phyloP scores from a whole-genome alignment of 1,140 invertebrate genomes.

The Alviniconcha marisindica region DNA sequence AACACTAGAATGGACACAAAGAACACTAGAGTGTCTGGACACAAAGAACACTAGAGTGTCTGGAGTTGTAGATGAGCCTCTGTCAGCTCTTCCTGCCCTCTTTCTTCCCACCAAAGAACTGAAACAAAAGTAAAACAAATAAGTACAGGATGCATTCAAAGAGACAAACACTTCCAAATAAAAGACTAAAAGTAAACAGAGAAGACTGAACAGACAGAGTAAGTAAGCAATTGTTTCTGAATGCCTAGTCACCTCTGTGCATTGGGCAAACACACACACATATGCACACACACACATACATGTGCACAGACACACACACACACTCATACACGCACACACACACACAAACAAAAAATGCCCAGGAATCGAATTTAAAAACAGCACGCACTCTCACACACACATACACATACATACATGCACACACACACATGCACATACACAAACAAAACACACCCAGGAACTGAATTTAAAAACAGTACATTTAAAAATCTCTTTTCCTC shows the following conservation, averaged over 20 bases:
- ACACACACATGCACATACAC: background rate
- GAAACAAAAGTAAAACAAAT: background rate
- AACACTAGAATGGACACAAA: no score
- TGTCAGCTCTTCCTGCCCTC: background rate
- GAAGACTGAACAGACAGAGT: background rate
- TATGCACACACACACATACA: background rate
- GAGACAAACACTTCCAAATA: background rate
- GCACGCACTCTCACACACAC: conserved; percentile 2
- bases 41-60: no score
- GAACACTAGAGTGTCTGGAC: no score
- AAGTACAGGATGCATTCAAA: background rate
- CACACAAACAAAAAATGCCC: background rate
- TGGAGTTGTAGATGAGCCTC: no score
- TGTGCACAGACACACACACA: background rate
- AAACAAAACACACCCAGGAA: background rate
- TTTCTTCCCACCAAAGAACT: background rate
- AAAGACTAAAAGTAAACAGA: background rate
- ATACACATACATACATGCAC: background rate
- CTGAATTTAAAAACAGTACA: no score
- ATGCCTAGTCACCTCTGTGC: background rate
- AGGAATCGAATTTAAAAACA: background rate
- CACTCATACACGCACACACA: background rate
- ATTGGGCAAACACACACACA: background rate
- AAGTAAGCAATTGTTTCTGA: no score
- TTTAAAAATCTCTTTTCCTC: background rate